Evolutionary conservation across 2,797 vertebrate genomes (phyloP), one percentile per base, ranked within the genome.

Genomic region (Orestias chungarensis): DNA sequence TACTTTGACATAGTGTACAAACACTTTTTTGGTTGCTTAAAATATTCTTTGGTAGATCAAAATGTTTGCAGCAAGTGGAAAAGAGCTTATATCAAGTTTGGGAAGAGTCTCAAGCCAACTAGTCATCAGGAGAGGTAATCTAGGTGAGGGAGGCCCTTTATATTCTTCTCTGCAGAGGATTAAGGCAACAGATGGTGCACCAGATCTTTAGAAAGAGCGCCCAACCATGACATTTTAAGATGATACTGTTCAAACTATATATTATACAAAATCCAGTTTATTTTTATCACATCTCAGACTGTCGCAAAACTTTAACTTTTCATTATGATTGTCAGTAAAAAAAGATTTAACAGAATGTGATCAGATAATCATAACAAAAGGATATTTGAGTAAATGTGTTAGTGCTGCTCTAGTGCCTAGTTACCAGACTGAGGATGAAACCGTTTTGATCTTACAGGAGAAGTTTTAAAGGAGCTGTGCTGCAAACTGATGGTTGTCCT

Each of bases 91-190:
- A 29, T 18, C 64, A 33, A 10, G 27, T 66, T 47, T 33, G 29
- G 43, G 27, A 46, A 18, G 44, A 47, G 64, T 3, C 46, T 18
- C 40, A 29, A n/a, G 42, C 40, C 62, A 64, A n/a, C n/a, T n/a
- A 11, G 12, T 42, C 61, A 44, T 40, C 40, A 43, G 25, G 40
- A 29, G 62, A 11, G n/a, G 27, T 66, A 17, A 9, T 43, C 9
- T 1, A 10, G 64, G 64, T 66, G 29, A 33, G 47, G 18, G 47
- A 38, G 35, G 29, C 31, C 47, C 66, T 33, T 35, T 43, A 27
- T 25, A 29, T 44, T 43, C 65, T 66, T 31, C 44, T 66, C 20
- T 33, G 20, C 65, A 66, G 65, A 61, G 57, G 57, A 61, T 38
- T n/a, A 35, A 65, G 64, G 27, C 43, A 11, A 46, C 64, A 66